Percentiles rank a stretch among this genome's conserved stretches.
Evolutionary conservation across 2,797 vertebrate species (phyloP).

Genomic region (Acridotheres tristis): DNA sequence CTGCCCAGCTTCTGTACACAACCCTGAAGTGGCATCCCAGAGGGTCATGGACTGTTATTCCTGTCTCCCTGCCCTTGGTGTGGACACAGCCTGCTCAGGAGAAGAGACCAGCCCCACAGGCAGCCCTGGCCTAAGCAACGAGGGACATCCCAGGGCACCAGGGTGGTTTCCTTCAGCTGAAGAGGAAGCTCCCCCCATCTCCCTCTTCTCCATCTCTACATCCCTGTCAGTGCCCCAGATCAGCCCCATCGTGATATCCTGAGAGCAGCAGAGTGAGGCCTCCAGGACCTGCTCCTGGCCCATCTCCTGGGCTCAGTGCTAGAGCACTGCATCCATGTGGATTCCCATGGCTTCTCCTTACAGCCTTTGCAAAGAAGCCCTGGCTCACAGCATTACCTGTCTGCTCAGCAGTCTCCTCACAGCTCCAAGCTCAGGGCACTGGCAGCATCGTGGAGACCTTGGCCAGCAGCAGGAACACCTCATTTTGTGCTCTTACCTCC

Average conservation of each 20-base stretch:
- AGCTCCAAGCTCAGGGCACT: neutral
- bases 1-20: neutral
- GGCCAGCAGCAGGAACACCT: neutral
- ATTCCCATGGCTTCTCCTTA: neutral
- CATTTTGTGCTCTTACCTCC: rapidly evolving
- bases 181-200: neutral
- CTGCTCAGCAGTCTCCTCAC: neutral
- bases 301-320: neutral
- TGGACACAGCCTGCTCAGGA: neutral
- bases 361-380: neutral
- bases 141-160: neutral
- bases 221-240: neutral
- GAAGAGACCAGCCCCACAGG: neutral
- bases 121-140: neutral
- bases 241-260: neutral
- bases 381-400: neutral
- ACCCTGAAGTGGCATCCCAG: neutral
- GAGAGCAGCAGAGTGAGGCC: neutral
- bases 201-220: neutral
- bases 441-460: neutral
- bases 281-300: neutral
- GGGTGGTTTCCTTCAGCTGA: neutral
- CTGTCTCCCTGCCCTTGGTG: neutral
- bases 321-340: rapidly evolving
- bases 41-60: rapidly evolving